Conservation (phyloP, 37 sponge, comb jelly and placozoan species). For the Bolinopsis microptera region DNA sequence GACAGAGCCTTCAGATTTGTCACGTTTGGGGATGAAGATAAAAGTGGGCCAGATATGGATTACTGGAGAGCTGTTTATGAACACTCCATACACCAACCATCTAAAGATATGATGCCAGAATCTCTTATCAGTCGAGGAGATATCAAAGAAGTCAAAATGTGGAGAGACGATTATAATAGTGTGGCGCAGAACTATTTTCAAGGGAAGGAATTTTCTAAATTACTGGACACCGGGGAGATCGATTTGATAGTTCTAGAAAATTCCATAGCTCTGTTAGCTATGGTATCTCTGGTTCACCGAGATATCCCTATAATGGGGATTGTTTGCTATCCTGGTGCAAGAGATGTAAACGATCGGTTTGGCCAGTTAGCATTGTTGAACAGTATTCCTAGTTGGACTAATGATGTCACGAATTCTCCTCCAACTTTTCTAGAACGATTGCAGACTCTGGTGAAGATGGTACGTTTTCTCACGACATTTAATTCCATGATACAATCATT, state of each 20-base stretch:
- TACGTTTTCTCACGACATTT: too few species aligned
- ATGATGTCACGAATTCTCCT: background rate
- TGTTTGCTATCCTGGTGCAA: background rate
- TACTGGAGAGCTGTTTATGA: background rate
- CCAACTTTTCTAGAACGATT: background rate
- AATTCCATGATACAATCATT: background rate
- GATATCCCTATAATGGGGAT: background rate
- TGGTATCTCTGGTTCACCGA: background rate
- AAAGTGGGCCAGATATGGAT: background rate
- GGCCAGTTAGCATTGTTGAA: background rate
- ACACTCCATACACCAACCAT: background rate
- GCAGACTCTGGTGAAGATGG: background rate
- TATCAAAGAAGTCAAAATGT: background rate
- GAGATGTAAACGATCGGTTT: background rate
- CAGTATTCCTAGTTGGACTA: background rate
- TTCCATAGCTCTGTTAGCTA: background rate
- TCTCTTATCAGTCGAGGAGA: background rate
- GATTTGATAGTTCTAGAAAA: background rate
- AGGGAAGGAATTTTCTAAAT: background rate
- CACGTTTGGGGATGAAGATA: background rate
- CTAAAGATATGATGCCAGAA: conserved; percentile 12
- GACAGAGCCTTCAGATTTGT: background rate
- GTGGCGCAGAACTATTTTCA: background rate
- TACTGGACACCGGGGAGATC: background rate
- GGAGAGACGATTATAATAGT: background rate